phyloP scores from a whole-genome alignment of 2,888 invertebrate species.

The Cryptocephalus primarius region DNA sequence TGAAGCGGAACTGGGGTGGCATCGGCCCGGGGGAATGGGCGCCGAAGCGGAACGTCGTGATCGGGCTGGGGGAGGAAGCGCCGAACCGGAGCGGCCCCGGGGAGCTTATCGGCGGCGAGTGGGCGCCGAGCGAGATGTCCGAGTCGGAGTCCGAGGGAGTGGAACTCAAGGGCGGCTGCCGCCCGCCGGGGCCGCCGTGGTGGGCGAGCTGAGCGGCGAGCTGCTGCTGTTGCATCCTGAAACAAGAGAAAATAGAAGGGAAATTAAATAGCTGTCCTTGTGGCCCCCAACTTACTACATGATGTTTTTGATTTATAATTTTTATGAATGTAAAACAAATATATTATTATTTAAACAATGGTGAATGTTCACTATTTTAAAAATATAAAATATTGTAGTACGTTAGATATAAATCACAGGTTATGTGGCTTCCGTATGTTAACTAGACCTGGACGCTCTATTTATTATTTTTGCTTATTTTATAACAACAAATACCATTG shows the following conservation, averaged over 20 bases:
- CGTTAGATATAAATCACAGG: too few species aligned
- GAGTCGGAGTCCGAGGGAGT: slow-evolving; percentile 37
- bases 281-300: too few species aligned
- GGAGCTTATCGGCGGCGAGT: slow-evolving; percentile 34
- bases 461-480: too few species aligned
- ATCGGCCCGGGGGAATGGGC: slow-evolving; percentile 38
- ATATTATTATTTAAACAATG: too few species aligned
- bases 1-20: slow-evolving; percentile 36
- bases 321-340: too few species aligned
- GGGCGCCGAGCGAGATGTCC: slow-evolving; percentile 38
- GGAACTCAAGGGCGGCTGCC: slow-evolving; percentile 31
- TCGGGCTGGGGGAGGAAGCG: slow-evolving; percentile 27
- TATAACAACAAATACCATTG: too few species aligned
- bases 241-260: slow-evolving; percentile 15
- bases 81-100: slow-evolving; percentile 32
- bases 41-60: slow-evolving; percentile 35
- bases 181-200: slow-evolving; percentile 26
- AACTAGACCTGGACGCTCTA: too few species aligned
- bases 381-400: too few species aligned
- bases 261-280: too few species aligned
- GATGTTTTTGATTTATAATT: too few species aligned
- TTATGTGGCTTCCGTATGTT: too few species aligned
- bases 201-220: slow-evolving; percentile 35
- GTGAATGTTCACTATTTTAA: too few species aligned
- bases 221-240: slow-evolving; percentile 38